phyloP scores from a whole-genome alignment of 2,888 invertebrate genomes.

The Eupithecia centaureata region DNA sequence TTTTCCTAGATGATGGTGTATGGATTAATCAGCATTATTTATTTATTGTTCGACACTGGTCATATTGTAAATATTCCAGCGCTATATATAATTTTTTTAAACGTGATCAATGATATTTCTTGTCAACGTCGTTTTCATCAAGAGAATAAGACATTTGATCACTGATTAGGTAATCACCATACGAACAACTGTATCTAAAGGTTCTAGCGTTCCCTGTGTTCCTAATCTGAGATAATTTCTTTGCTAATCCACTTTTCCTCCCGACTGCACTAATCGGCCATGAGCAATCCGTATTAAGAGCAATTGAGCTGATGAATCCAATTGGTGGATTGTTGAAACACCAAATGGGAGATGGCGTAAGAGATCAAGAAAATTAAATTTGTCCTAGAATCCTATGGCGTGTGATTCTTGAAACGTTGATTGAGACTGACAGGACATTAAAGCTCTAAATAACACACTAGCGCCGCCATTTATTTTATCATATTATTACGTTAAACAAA shows the following conservation, averaged over 20 bases:
- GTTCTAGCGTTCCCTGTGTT: background rate
- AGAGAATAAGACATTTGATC: background rate
- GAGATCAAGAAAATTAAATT: conserved; percentile 29
- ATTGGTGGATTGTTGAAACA: conserved; percentile 79
- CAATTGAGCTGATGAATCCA: conserved; percentile 79
- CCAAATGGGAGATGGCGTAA: conserved; percentile 66
- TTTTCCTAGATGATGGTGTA: too few species aligned
- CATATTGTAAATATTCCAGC: too few species aligned
- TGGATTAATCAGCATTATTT: too few species aligned
- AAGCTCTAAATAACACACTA: too few species aligned
- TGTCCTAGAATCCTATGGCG: conserved; percentile 29
- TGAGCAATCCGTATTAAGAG: conserved; percentile 57
- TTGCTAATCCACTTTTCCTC: conserved; percentile 43
- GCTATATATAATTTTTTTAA: too few species aligned
- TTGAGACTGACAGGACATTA: conserved; percentile 22
- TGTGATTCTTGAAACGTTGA: conserved; percentile 8
- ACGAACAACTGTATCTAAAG: background rate
- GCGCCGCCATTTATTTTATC: too few species aligned
- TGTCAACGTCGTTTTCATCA: too few species aligned
- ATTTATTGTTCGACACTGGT: too few species aligned
- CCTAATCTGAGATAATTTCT: background rate
- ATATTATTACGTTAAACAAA: too few species aligned
- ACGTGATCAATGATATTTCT: too few species aligned
- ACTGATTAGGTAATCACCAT: background rate
- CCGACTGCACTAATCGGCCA: conserved; percentile 19